A percentile compares a stretch with the other conserved stretches of the same genome.
Conservation (phyloP, 2,797 vertebrate species). For the Telmatherina bonti region DNA sequence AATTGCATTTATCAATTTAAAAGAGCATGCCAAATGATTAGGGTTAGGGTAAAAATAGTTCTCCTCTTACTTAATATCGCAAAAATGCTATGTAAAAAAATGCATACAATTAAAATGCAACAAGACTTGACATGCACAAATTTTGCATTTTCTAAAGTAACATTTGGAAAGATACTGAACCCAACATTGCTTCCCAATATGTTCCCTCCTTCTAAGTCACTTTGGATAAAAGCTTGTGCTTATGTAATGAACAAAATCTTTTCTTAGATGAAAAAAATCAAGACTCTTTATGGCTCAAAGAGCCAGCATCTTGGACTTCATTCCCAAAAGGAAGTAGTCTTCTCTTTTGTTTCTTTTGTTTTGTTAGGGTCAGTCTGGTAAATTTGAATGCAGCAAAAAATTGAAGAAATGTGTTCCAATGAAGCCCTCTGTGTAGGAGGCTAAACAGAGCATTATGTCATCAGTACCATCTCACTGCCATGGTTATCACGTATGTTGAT, state of each 20-base stretch:
- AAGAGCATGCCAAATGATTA: too few species aligned
- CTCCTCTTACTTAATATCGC: too few species aligned
- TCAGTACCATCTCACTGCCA: conserved; percentile 18
- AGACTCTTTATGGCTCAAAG: background rate
- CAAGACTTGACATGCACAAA: too few species aligned
- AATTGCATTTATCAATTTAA: too few species aligned
- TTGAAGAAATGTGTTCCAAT: conserved; percentile 9
- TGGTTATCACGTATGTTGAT: conserved; percentile 26
- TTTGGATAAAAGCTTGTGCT: too few species aligned
- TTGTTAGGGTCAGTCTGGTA: background rate
- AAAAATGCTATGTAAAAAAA: too few species aligned
- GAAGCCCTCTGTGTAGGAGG: conserved; percentile 5
- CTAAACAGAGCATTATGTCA: conserved; percentile 12
- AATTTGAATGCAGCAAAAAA: conserved; percentile 1
- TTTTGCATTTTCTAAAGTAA: too few species aligned
- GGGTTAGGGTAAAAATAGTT: too few species aligned
- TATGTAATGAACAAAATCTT: background rate
- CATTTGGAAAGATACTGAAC: too few species aligned
- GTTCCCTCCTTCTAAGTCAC: too few species aligned
- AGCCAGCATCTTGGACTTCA: background rate
- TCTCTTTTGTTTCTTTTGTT: background rate
- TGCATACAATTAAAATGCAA: too few species aligned
- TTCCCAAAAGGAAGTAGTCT: background rate
- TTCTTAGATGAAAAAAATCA: background rate
- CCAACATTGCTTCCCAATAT: too few species aligned